Evolutionary conservation across 2,113 vertebrate genomes (phyloP).

Genomic region (Dryoscopus gambensis): DNA sequence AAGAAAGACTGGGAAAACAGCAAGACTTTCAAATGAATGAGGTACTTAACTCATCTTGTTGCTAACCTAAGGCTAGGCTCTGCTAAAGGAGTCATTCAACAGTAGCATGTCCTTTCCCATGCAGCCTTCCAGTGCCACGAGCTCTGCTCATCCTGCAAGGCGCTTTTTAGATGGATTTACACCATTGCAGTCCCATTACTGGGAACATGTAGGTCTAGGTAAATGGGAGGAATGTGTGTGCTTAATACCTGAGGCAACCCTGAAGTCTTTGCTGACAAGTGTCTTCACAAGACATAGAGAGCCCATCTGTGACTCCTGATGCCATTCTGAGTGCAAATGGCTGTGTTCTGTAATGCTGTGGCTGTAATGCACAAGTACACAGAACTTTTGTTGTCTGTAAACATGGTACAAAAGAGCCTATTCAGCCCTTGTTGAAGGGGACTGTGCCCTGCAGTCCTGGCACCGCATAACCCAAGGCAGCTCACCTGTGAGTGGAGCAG

Average conservation of each 20-base stretch:
- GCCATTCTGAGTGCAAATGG: not conserved
- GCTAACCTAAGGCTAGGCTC: not conserved
- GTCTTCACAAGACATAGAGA: rapidly evolving
- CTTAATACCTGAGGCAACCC: not conserved
- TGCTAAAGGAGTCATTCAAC: not conserved
- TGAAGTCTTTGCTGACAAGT: not conserved
- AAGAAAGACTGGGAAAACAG: not conserved
- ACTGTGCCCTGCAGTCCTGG: not conserved
- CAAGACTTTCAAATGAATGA: not conserved
- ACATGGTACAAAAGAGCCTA: not conserved
- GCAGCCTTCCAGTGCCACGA: not conserved
- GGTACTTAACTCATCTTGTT: not conserved
- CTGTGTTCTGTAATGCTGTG: not conserved
- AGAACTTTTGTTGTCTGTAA: not conserved
- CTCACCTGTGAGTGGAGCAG: not conserved
- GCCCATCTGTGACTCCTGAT: no score
- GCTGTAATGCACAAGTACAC: rapidly evolving
- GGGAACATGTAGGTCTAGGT: not conserved
- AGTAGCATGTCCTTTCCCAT: not conserved
- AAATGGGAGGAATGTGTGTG: not conserved
- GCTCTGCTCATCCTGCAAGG: not conserved
- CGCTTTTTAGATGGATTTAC: not conserved
- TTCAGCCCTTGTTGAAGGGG: not conserved
- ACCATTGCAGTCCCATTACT: rapidly evolving
- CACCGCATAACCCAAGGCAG: rapidly evolving